A percentile compares a stretch with the other conserved stretches of the same genome.
phyloP scores from a whole-genome alignment of 2,113 vertebrate genomes.

The Hydrochoerus hydrochaeris region DNA sequence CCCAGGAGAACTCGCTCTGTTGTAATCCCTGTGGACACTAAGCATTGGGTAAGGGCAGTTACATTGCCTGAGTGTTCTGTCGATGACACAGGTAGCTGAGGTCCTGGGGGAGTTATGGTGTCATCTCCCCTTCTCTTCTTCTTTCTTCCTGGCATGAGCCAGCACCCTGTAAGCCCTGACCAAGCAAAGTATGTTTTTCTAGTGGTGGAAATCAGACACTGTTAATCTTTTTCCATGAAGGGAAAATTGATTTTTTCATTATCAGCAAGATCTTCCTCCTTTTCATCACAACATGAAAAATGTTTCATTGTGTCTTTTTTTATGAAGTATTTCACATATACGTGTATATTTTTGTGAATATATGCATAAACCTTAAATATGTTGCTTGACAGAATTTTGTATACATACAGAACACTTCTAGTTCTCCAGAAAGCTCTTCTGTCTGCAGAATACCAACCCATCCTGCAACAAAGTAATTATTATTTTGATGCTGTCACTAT shows the following conservation, averaged over 20 bases:
- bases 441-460: not conserved
- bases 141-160: not conserved
- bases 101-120: not conserved
- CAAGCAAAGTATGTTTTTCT: conserved; percentile 56
- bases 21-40: not conserved
- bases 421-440: not conserved
- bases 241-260: not conserved
- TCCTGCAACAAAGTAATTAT: not conserved
- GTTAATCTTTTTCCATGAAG: conserved; percentile 20
- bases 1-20: fast-evolving
- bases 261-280: conserved; percentile 10
- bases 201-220: not conserved
- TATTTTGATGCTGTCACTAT: not conserved
- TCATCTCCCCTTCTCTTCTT: not conserved
- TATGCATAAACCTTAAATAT: not conserved
- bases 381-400: not conserved
- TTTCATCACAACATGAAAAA: not conserved
- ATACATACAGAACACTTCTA: not conserved
- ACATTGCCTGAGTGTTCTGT: not conserved
- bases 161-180: not conserved
- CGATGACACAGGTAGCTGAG: not conserved
- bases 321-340: not conserved
- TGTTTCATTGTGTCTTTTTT: not conserved
- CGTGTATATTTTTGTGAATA: fast-evolving
- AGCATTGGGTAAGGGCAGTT: not conserved